Base-by-base conservation (phyloP, 1,140 invertebrate genomes). In the Leptinotarsa texana region DNA sequence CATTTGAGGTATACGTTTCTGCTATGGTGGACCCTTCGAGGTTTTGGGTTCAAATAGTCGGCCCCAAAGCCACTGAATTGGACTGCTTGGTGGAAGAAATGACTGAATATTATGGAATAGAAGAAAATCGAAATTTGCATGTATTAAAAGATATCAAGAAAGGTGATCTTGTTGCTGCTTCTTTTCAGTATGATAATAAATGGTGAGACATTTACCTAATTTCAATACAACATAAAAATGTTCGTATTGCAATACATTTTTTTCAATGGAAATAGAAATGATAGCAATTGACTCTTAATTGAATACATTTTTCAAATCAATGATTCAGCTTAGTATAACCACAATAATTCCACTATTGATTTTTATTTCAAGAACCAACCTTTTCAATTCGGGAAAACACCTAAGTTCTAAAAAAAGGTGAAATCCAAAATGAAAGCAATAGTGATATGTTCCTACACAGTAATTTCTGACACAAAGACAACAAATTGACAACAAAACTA, bases 31-130 rank as follows among this genome's bases (percentile, higher is more conserved):
- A 89, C n/a, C 94, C 94, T 15, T 90, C 88, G 2, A 89, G 91
- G 27, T 96, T 96, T 85, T 96, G 94, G 93, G 86, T 96, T 18
- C 94, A 96, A 86, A 89, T 95, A 63, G 87, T 93, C 48, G 91
- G 91, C 0, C 87, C 90, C 1, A 90, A 91, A 80, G 90, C 91
- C 4, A 86, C 89, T 6, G 90, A 93, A 79, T 85, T 96, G 6
- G 93, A 96, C 83, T 87, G 90, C 63, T 87, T 96, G 65, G 91
- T 93, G 17, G 87, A 90, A 13, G 88, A 92, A 73, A 95, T 96
- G 93, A 94, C 93, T 3, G 88, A 89, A 8, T 95, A 93, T 83
- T 96, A 95, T 81, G 83, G 84, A 51, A 87, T 89, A 48, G 82
- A 86, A 71, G 88, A 92, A 69, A 94, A 93, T 80, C 82, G 86